Conservation (phyloP, 2,888 invertebrate genomes). For the Hypolimnas misippus region DNA sequence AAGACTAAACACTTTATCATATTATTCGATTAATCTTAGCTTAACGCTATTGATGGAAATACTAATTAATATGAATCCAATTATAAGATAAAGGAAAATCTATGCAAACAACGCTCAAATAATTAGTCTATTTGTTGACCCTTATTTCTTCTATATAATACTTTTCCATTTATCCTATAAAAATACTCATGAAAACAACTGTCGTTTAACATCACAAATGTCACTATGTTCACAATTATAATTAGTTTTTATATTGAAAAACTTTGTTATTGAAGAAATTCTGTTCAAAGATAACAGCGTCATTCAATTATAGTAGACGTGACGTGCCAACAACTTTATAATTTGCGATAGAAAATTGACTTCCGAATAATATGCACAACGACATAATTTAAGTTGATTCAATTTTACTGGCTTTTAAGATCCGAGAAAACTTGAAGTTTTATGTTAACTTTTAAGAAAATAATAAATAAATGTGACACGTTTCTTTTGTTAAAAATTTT, state of each 20-base stretch:
- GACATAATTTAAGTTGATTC: slow-evolving; percentile 21
- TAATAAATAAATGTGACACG: not conserved
- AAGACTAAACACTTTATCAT: too few species aligned
- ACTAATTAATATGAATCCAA: too few species aligned
- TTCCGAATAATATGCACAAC: slow-evolving; percentile 18
- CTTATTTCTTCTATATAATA: too few species aligned
- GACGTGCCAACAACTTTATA: slow-evolving; percentile 19
- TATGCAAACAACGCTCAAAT: too few species aligned
- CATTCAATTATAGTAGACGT: not conserved
- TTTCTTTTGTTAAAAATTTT: not conserved
- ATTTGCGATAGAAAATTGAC: slow-evolving; percentile 21
- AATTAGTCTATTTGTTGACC: too few species aligned
- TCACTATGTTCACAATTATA: too few species aligned
- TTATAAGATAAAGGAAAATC: too few species aligned
- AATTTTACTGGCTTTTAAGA: slow-evolving; percentile 21
- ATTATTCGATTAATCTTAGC: too few species aligned
- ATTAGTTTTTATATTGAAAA: not conserved
- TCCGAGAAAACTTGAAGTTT: not conserved
- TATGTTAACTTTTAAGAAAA: not conserved
- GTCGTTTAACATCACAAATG: too few species aligned
- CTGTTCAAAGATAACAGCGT: slow-evolving; percentile 1
- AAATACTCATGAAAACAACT: too few species aligned
- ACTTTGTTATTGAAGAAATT: not conserved
- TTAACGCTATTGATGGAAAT: too few species aligned
- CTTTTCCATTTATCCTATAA: too few species aligned